Evolutionary conservation across 2,797 vertebrate species (phyloP).

Genomic region (Pteropus rufus): DNA sequence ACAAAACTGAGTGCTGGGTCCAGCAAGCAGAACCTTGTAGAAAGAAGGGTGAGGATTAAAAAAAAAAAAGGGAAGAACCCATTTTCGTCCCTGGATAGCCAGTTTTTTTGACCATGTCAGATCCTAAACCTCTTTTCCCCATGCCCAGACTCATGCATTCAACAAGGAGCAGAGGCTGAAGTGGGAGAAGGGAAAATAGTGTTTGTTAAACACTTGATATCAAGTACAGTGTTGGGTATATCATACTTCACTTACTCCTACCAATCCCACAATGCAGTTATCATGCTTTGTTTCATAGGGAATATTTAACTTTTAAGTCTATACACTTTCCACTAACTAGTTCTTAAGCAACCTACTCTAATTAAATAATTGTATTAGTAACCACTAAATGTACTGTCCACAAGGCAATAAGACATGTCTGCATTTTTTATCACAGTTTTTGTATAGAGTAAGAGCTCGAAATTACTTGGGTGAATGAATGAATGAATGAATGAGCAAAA

Average conservation of each 20-base stretch:
- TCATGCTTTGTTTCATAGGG: neutral
- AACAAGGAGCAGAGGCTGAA: neutral
- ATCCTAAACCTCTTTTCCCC: neutral
- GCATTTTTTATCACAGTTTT: neutral
- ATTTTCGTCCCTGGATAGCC: neutral
- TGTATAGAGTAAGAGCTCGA: neutral
- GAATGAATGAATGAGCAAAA: neutral
- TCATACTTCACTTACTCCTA: neutral
- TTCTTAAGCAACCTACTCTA: neutral
- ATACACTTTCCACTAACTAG: neutral
- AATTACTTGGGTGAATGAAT: neutral
- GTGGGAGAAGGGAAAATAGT: neutral
- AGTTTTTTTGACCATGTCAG: neutral
- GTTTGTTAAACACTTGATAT: neutral
- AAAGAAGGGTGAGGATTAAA: neutral
- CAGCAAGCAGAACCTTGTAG: neutral
- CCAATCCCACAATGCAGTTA: neutral
- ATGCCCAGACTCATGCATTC: neutral
- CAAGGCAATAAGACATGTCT: neutral
- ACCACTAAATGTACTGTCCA: neutral
- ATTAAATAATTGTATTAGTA: constrained; percentile 2
- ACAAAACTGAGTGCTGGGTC: neutral
- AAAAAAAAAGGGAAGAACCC: neutral
- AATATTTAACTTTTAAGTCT: constrained; percentile 5
- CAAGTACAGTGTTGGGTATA: neutral